A percentile compares a stretch with the other conserved stretches of the same genome.
Evolutionary conservation across 1,140 invertebrate species (phyloP).

Genomic region (Meteorus sp.): DNA sequence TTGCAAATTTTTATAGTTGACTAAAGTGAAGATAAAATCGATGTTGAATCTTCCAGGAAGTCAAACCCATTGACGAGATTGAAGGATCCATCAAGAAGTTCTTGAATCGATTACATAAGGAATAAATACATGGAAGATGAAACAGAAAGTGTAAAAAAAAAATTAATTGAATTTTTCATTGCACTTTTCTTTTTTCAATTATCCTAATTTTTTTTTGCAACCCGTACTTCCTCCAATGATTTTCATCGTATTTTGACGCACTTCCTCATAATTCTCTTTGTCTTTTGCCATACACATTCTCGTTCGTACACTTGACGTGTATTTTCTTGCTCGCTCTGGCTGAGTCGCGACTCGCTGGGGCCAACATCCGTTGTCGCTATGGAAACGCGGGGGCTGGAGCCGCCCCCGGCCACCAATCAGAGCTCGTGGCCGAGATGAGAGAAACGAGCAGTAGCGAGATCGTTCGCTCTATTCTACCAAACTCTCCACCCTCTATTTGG

Average conservation of each 20-base stretch:
- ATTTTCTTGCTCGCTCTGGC: constrained; percentile 30
- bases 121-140: background rate
- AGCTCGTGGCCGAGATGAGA: constrained; percentile 61
- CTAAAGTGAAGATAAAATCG: constrained; percentile 7
- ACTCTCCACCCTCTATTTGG: constrained; percentile 1
- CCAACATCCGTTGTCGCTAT: constrained; percentile 59
- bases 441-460: constrained; percentile 49
- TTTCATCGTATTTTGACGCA: too few relatives aligned
- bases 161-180: too few relatives aligned
- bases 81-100: constrained; percentile 54
- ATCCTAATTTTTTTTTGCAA: too few relatives aligned
- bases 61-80: constrained; percentile 43
- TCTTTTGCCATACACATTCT: too few relatives aligned
- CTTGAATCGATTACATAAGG: constrained; percentile 35
- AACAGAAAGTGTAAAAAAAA: too few relatives aligned
- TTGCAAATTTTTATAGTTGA: too few relatives aligned
- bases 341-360: constrained; percentile 42
- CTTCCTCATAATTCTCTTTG: constrained; percentile 1
- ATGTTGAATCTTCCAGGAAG: too few relatives aligned
- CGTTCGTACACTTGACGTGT: too few relatives aligned
- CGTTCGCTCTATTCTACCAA: constrained; percentile 5
- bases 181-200: too few relatives aligned
- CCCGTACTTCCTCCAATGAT: too few relatives aligned
- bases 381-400: constrained; percentile 58
- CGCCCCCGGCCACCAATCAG: constrained; percentile 57